Conservation (phyloP, 2,797 vertebrate genomes). For the Sebastes trivittatus region DNA sequence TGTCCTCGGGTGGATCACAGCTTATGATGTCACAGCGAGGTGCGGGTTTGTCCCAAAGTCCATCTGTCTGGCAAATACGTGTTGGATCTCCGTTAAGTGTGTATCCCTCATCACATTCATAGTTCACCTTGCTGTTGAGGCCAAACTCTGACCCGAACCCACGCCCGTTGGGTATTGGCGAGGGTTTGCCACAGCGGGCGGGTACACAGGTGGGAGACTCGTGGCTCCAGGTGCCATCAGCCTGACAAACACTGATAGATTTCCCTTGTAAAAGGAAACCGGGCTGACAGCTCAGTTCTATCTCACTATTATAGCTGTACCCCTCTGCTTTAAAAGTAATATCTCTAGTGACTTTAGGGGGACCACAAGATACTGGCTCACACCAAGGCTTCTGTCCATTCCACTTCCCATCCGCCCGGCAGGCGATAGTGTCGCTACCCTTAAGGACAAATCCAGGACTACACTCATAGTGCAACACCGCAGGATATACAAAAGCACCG, state of each 20-base stretch:
- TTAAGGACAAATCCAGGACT: conserved; percentile 87
- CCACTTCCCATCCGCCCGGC: conserved; percentile 88
- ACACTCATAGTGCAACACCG: conserved; percentile 86
- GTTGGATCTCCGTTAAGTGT: conserved; percentile 79
- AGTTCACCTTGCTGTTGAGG: conserved; percentile 83
- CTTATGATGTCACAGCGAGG: conserved; percentile 86
- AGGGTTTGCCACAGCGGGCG: conserved; percentile 81
- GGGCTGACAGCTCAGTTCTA: conserved; percentile 84
- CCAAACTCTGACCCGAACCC: conserved; percentile 84
- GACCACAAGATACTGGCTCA: conserved; percentile 87
- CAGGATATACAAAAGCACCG: conserved; percentile 80
- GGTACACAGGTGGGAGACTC: conserved; percentile 80
- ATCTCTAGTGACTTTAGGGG: conserved; percentile 79
- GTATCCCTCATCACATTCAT: conserved; percentile 89
- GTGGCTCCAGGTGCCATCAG: conserved; percentile 92
- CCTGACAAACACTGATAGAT: conserved; percentile 85
- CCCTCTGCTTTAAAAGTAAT: conserved; percentile 83
- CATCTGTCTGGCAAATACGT: conserved; percentile 84
- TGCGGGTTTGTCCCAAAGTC: conserved; percentile 87
- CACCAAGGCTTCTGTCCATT: conserved; percentile 86
- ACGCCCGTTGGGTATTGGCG: conserved; percentile 80
- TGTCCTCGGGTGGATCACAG: conserved; percentile 92
- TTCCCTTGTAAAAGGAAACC: conserved; percentile 88
- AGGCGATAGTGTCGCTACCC: conserved; percentile 82
- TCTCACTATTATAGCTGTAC: conserved; percentile 82